Evolutionary conservation across 2,113 vertebrate genomes (phyloP).

Genomic region (Corythaixoides concolor): DNA sequence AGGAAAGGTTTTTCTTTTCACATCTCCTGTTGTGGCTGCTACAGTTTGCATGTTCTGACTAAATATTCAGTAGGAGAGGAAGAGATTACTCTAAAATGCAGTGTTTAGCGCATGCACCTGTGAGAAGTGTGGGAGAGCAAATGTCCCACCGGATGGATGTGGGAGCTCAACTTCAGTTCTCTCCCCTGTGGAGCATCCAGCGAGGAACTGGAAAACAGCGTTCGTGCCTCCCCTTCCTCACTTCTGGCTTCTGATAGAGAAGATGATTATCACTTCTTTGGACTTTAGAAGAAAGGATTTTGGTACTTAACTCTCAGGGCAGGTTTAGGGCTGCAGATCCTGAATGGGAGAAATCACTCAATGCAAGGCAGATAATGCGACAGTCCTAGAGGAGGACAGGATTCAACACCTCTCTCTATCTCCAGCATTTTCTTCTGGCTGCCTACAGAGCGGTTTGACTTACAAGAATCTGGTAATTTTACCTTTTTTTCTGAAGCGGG

Average conservation of each 20-base stretch:
- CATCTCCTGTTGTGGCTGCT: not conserved
- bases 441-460: not conserved
- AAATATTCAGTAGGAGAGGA: not conserved
- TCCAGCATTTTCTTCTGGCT: not conserved
- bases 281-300: not conserved
- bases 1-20: not conserved
- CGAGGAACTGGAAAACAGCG: not conserved
- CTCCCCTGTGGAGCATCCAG: not conserved
- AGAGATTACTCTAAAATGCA: not conserved
- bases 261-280: not conserved
- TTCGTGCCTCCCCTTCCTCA: not conserved
- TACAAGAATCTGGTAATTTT: not conserved
- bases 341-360: not conserved
- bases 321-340: not conserved
- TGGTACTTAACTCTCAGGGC: not conserved
- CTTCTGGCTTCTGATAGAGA: not conserved
- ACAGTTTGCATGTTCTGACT: not conserved
- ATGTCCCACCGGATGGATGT: not conserved
- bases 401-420: not conserved
- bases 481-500: not conserved
- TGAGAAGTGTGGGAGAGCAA: not conserved
- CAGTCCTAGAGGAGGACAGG: too few relatives aligned
- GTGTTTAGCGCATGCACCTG: not conserved
- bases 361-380: not conserved
- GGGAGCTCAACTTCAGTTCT: not conserved